These are phyloP conservation scores for Synanceia verrucosa DNA, from an alignment of 2,797 vertebrate species.

Conservation along the genomic window DNA sequence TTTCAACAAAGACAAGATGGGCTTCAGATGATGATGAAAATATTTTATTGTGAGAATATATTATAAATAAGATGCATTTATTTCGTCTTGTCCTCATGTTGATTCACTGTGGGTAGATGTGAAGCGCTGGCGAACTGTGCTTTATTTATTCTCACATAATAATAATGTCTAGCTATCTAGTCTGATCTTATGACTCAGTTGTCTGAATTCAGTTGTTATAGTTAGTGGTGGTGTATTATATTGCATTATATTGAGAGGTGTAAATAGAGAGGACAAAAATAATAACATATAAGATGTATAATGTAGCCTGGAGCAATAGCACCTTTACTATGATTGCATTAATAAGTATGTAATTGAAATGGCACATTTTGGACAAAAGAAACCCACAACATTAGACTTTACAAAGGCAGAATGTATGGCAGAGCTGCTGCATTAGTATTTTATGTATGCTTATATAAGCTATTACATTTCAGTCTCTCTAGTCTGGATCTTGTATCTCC, in stretches of 20 bases:
- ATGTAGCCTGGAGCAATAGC: background rate
- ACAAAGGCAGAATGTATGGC: background rate
- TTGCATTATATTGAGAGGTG: too few species aligned
- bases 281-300: background rate
- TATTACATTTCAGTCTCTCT: too few species aligned
- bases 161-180: too few species aligned
- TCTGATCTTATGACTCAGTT: too few species aligned
- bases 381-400: background rate
- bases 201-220: too few species aligned
- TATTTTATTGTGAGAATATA: background rate
- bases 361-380: background rate
- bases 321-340: background rate
- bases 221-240: too few species aligned
- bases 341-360: background rate
- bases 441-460: too few species aligned
- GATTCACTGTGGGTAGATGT: background rate
- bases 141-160: too few species aligned
- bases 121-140: too few species aligned
- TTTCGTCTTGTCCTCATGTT: background rate
- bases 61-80: too few species aligned
- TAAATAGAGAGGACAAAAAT: too few species aligned
- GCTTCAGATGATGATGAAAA: background rate
- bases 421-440: too few species aligned
- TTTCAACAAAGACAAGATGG: background rate
- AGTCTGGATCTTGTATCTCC: background rate